Evolutionary conservation across 2,888 invertebrate genomes (phyloP).

Genomic region (Magallana nippona): DNA sequence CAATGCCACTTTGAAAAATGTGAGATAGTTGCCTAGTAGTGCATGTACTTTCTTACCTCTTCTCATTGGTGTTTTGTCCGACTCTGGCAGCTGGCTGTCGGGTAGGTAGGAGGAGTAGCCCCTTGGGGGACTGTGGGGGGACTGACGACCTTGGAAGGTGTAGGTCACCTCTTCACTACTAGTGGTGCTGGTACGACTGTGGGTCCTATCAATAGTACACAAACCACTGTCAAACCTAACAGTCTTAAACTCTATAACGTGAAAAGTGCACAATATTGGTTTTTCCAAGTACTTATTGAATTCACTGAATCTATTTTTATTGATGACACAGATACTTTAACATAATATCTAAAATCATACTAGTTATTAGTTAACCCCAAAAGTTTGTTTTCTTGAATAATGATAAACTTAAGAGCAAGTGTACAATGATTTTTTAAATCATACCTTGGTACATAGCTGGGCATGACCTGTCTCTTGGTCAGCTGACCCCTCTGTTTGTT

Average conservation of each 20-base stretch:
- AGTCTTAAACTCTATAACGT: too few species aligned
- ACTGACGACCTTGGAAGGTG: slow-evolving; percentile 67
- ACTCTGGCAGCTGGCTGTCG: slow-evolving; percentile 51
- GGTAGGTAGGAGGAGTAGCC: slow-evolving; percentile 54
- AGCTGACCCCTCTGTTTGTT: slow-evolving; percentile 69
- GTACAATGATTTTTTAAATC: neutral
- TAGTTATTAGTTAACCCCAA: too few species aligned
- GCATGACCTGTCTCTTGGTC: slow-evolving; percentile 62
- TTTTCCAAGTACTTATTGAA: too few species aligned
- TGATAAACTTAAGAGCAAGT: too few species aligned
- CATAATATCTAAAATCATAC: too few species aligned
- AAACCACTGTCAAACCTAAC: too few species aligned
- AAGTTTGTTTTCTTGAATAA: too few species aligned
- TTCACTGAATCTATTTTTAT: too few species aligned
- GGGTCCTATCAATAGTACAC: slow-evolving; percentile 54
- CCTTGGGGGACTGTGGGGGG: slow-evolving; percentile 60
- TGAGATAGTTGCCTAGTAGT: too few species aligned
- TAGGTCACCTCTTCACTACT: slow-evolving; percentile 76
- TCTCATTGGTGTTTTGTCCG: slow-evolving; percentile 38
- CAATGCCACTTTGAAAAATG: too few species aligned
- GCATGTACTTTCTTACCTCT: slow-evolving; percentile 16
- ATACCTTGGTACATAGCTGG: slow-evolving; percentile 63
- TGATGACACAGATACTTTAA: too few species aligned
- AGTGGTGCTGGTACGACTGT: slow-evolving; percentile 67
- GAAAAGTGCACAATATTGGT: too few species aligned